Evolutionary conservation across 2,888 invertebrate genomes (phyloP), one percentile per base, ranked within the genome.

Genomic region (Apotomis capreana): DNA sequence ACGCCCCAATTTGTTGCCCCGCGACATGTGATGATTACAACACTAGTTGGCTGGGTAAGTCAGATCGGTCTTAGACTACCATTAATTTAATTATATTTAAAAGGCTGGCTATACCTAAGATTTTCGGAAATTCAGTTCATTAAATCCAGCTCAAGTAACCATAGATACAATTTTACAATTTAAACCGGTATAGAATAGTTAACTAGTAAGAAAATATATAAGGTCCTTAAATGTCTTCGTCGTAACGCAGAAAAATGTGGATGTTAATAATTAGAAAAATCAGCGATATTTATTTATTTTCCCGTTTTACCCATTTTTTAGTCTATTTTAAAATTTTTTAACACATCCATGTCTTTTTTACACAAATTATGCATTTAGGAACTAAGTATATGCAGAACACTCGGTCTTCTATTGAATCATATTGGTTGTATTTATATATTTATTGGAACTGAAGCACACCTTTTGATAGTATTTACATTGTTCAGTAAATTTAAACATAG

Each of bases 391-490:
- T 6, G 40, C 40, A 40, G 5, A 49, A 49, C 5, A 49, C 44
- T 10, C 9, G 49, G 10, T 49, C 9, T 26, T 15, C 10, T 46
- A 15, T 60, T 10, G 0, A 12, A 49, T 61, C 4, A 36, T 12
- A 26, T 3, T 65, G 46, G 26, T 44, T 15, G 6, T 65, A 65
- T n/a, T 4, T 61, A 26, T 55, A 65, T 12, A 40, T 65, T 65
- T 64, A 55, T 55, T 55, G 44, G 12, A 57, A 64, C 15, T 54
- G 44, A 26, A 57, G 65, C 65, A 65, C 65, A 65, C 55, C 4
- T 65, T 65, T 65, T 65, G 55, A 65, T 65, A 65, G 65, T n/a
- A 57, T 65, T 57, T 65, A 65, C 65, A 65, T 44, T 57, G 55
- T 57, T 64, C 44, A 44, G 52, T 63, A 46, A 6, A 40, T 40